Evolutionary conservation across 2,888 invertebrate genomes (phyloP), one percentile per base, ranked within the genome.

Genomic region (Callyntrura guangdongensis): DNA sequence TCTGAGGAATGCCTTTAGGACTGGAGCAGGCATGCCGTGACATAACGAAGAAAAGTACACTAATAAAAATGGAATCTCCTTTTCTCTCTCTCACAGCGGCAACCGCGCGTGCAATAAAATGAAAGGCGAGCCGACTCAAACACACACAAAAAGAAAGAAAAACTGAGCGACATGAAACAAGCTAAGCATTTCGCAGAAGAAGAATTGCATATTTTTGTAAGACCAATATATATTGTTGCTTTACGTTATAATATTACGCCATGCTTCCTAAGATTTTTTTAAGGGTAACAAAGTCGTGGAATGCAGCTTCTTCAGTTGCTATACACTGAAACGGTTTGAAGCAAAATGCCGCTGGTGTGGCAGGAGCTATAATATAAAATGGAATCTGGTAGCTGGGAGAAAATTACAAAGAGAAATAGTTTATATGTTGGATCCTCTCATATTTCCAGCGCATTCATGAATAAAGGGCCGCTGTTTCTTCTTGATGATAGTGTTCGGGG

Each of bases 111-210:
- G 81, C 81, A 81, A 81, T 61, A 81, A 81, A 81, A 81, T 59
- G 81, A 81, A 81, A 81, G 61, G 59, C 45, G 81, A 81, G 59
- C 81, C 81, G 81, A 81, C 20, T 25, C 61, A 36, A 27, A 56
- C 47, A 17, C 11, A n/a, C 27, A 36, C 45, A n/a, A 56, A 14
- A 22, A 9, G n/a, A 20, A 45, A 36, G 22, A 14, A 77, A 53
- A 77, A n/a, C 20, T 6, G 36, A 36, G 36, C 36, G 36, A 36
- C 36, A 36, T 36, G 36, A 36, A 36, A 36, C 36, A 36, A 36
- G 79, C 12, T 79, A 72, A 36, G 36, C 14, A 5, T 72, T 59
- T 81, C 17, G 27, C 11, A 6, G 59, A 81, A 36, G 56, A 59
- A 59, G 61, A 61, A 61, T 45, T 61, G 61, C 59, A 61, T 61